Evolutionary conservation across 2,113 vertebrate genomes (phyloP), one percentile per base, ranked within the genome.

Genomic region (Vidua macroura): DNA sequence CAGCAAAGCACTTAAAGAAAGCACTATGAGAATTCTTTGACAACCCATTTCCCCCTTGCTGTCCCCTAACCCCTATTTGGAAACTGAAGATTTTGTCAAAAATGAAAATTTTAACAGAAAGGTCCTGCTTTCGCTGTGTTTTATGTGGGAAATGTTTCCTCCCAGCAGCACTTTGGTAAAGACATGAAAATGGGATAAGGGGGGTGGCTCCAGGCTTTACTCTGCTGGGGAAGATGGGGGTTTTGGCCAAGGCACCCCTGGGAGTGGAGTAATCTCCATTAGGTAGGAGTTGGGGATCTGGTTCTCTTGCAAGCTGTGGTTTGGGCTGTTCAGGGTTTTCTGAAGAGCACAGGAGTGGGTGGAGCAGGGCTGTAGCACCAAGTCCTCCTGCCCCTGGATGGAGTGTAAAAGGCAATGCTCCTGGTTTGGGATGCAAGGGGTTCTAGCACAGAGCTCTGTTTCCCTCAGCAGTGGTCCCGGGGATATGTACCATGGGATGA

Each of bases 1-100:
- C 94, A 96, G n/a, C 83, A 90, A 96, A 95, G 82, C 91, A 94
- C 96, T 95, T 97, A 96, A 90, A 92, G 62, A 83, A 62, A 63
- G 74, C 31, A 89, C 76, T 83, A 59, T 33, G 56, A 78, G 68
- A 93, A 24, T 41, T 92, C 52, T 82, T 55, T 90, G 92, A 88
- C 94, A 95, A 74, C 22, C 11, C 5, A 24, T 88, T 93, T 79
- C 62, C 55, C 35, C 9, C 10, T 19, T 73, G 8, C 55, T 80
- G 27, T n/a, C 37, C 88, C 46, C 15, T 66, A 59, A 66, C 52
- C 31, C 59, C 33, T 19, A 6, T 48, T 55, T 83, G 77, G 69
- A 91, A 92, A 79, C 39, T 5, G 18, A 62, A 72, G 10, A 18
- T 23, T 78, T 64, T 84, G 44, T 84, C n/a, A 91, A 55, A 88